These are phyloP conservation scores for Arge pagana DNA, from an alignment of 2,888 invertebrate genomes.

Conservation along the genomic window DNA sequence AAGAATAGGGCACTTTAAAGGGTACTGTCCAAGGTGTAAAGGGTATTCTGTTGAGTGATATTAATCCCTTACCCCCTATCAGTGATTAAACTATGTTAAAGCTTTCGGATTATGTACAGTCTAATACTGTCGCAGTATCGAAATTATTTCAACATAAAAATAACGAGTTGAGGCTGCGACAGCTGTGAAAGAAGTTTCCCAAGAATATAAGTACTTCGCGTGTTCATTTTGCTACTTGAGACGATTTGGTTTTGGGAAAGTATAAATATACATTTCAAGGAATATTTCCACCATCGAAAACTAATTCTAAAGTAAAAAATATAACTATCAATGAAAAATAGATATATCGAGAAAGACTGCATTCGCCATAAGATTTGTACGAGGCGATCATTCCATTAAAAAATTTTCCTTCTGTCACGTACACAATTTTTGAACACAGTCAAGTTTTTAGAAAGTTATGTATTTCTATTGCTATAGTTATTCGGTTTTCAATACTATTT, in stretches of 20 bases:
- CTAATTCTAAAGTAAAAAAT: conserved; percentile 40
- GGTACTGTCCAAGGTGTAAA: conserved; percentile 27
- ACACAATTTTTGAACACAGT: conserved; percentile 41
- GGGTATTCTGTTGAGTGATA: conserved; percentile 18
- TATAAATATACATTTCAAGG: background rate
- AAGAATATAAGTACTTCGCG: conserved; percentile 7
- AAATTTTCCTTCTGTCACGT: too few species aligned
- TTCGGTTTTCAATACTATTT: conserved; percentile 15
- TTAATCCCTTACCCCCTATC: conserved; percentile 25
- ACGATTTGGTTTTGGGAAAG: conserved; percentile 24
- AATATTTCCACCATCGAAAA: conserved; percentile 25
- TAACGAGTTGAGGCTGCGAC: too few species aligned
- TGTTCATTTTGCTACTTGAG: conserved; percentile 21
- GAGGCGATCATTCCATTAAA: conserved; percentile 21
- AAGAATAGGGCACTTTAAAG: conserved; percentile 53
- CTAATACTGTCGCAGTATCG: conserved; percentile 13
- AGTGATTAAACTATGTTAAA: conserved; percentile 30
- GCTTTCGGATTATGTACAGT: conserved; percentile 20
- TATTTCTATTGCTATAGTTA: conserved; percentile 43
- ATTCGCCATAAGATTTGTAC: too few species aligned
- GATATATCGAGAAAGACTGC: conserved; percentile 28
- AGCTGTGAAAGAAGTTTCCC: too few species aligned
- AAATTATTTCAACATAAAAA: too few species aligned
- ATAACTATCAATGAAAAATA: conserved; percentile 35
- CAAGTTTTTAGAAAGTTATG: conserved; percentile 41